Conservation (phyloP, 2,797 vertebrate species). For the Protosalanx chinensis region DNA sequence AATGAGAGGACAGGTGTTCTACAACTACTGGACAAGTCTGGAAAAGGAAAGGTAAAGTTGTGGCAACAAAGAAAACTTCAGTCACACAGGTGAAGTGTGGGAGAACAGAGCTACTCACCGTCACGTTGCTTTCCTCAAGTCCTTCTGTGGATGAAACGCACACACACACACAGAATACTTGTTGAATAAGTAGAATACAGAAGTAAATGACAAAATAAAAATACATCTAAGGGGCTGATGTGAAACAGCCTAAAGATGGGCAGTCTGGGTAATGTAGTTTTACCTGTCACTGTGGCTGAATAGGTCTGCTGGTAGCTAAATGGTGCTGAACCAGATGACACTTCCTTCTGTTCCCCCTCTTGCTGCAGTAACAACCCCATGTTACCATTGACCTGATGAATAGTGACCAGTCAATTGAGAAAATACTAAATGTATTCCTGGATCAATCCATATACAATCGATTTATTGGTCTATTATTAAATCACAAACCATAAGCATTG, state of each 20-base stretch:
- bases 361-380: conserved; percentile 10
- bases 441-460: neutral
- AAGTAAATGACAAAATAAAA: neutral
- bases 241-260: neutral
- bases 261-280: conserved; percentile 10
- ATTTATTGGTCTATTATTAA: neutral
- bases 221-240: neutral
- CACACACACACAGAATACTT: neutral
- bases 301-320: conserved; percentile 52
- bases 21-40: conserved; percentile 51
- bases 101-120: conserved; percentile 61
- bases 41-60: conserved; percentile 17
- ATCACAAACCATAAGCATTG: neutral
- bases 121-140: conserved; percentile 65
- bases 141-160: conserved; percentile 58
- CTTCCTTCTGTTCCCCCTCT: conserved; percentile 31
- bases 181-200: neutral
- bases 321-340: conserved; percentile 19
- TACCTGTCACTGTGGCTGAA: conserved; percentile 67
- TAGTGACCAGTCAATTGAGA: conserved; percentile 17
- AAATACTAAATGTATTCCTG: neutral
- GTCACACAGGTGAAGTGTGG: conserved; percentile 3
- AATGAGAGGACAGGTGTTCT: conserved; percentile 59
- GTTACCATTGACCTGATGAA: conserved; percentile 49
- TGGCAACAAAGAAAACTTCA: neutral